A percentile compares a stretch with the other conserved stretches of the same genome.
These are phyloP conservation scores for Galaxias olidus DNA, from an alignment of 2,797 vertebrate species.

Conservation along the genomic window DNA sequence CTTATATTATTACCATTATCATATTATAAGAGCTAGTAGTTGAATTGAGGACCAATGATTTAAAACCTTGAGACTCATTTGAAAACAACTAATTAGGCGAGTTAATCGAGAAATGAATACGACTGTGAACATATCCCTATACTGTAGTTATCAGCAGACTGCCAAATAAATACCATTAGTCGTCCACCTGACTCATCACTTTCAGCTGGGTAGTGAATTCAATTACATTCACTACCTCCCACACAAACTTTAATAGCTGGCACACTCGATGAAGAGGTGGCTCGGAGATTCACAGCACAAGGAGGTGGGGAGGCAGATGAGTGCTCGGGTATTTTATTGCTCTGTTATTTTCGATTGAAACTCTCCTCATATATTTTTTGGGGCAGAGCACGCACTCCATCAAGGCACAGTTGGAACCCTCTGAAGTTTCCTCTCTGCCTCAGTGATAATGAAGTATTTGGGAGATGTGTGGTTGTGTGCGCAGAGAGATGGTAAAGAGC, in stretches of 20 bases:
- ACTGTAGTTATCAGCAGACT: no score
- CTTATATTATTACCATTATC: no score
- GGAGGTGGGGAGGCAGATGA: constrained; percentile 34
- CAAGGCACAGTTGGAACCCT: constrained; percentile 13
- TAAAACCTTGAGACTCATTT: no score
- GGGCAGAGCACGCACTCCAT: constrained; percentile 24
- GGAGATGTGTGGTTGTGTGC: constrained; percentile 4
- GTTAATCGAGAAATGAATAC: no score
- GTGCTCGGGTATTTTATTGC: constrained; percentile 8
- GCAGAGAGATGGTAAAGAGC: not conserved
- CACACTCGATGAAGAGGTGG: constrained; percentile 59
- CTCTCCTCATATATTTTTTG: constrained; percentile 42
- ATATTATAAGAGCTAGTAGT: no score
- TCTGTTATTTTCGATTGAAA: constrained; percentile 9
- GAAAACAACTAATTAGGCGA: no score
- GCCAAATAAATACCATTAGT: no score
- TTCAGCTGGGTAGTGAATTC: not conserved
- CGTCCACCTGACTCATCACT: not conserved
- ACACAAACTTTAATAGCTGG: constrained; percentile 53
- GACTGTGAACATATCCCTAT: no score
- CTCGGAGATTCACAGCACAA: constrained; percentile 45
- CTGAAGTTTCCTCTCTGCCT: constrained; percentile 14
- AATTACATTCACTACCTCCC: constrained; percentile 41
- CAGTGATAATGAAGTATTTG: constrained; percentile 12
- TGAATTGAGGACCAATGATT: no score